Base-by-base conservation (phyloP, 2,113 vertebrate genomes). In the Labeo rohita region DNA sequence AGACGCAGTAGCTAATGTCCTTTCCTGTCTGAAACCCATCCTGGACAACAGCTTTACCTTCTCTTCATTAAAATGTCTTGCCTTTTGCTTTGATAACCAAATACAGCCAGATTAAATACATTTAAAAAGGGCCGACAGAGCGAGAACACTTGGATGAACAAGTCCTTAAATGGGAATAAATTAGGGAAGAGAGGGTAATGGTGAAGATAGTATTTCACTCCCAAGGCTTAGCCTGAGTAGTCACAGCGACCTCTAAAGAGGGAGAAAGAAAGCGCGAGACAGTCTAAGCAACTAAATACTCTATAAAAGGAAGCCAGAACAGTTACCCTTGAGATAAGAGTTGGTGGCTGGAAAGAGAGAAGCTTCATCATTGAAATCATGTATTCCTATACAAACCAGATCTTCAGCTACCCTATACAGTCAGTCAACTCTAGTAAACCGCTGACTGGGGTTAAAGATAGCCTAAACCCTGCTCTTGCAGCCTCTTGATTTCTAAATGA, bases 111-210 rank as follows among this genome's bases (percentile, higher is more conserved):
- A 86, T 84, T 88, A 87, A 91, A 86, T 45, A 84, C 83, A 79
- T 87, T 86, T 84, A 36, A 70, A 84, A 80, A 79, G 86, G 59
- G 84, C 43, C 54, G 85, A 78, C 78, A 54, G 39, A 83, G 87
- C 50, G 81, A 82, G 87, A 86, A 80, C 86, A 90, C 80, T 87
- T 78, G 88, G 87, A 83, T 86, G 84, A 91, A 85, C 84, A 75
- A 89, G 70, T 89, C 90, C 90, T 89, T 91, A 89, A 89, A 89
- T 89, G 88, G 88, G 76, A 89, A 87, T 86, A 88, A 84, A 92
- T 91, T 89, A 84, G 87, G 77, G 72, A 56, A 23, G 84, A 86
- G 54, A 79, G 83, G 70, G 54, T 87, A 88, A 84, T 61, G 18
- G 66, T 63, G 81, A 78, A 84, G 86, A 81, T 87, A 87, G 36